phyloP scores from a whole-genome alignment of 2,113 vertebrate species.

The Hippocampus abdominalis region DNA sequence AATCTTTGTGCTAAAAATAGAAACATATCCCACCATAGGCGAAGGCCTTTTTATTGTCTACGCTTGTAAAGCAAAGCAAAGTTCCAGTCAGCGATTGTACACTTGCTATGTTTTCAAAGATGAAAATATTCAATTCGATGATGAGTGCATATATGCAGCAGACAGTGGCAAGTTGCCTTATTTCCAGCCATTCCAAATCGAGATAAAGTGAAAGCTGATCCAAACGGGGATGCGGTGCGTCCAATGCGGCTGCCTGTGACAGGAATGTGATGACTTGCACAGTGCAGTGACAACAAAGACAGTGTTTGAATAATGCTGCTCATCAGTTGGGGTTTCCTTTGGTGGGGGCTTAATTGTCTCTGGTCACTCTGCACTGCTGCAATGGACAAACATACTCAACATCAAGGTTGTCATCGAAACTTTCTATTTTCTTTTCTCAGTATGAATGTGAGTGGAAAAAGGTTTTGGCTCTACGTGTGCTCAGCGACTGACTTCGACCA shows the following conservation, averaged over 20 bases:
- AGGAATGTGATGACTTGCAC: conserved; percentile 35
- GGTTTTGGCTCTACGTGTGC: no score
- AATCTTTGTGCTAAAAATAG: no score
- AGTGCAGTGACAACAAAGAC: conserved; percentile 65
- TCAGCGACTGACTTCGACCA: no score
- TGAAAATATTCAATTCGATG: no score
- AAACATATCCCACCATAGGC: no score
- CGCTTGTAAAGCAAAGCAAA: no score
- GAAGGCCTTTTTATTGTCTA: no score
- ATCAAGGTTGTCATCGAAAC: conserved; percentile 69
- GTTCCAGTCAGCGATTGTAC: no score
- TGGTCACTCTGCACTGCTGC: conserved; percentile 68
- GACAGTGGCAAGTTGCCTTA: conserved; percentile 23
- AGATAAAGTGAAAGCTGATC: conserved; percentile 40
- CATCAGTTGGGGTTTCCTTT: conserved; percentile 67
- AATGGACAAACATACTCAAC: conserved; percentile 66
- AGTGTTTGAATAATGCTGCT: conserved; percentile 74
- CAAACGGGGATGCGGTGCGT: conserved; percentile 41
- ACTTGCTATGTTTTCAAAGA: no score
- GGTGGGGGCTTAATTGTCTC: conserved; percentile 57
- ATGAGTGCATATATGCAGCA: neutral
- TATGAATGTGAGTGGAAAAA: no score
- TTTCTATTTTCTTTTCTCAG: conserved; percentile 23
- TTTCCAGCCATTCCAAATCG: conserved; percentile 40
- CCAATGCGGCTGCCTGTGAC: conserved; percentile 43